These are phyloP conservation scores for Lucifuga dentata DNA, from an alignment of 2,113 vertebrate genomes.

Conservation along the genomic window DNA sequence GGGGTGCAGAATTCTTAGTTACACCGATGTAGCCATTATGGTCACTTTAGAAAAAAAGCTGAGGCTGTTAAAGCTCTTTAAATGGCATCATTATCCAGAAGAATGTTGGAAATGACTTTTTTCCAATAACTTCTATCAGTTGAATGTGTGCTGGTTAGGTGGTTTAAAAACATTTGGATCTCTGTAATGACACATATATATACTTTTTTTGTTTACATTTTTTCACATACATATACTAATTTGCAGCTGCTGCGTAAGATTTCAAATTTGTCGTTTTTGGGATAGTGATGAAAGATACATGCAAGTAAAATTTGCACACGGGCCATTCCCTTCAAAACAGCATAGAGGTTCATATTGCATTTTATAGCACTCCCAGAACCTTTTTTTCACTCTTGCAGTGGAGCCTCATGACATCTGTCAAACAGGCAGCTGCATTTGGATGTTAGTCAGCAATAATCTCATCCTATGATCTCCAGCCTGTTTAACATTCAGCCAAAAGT, in stretches of 20 bases:
- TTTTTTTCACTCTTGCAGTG: not conserved
- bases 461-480: slow-evolving; percentile 20
- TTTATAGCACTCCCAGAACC: slow-evolving; percentile 15
- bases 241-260: not conserved
- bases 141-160: not conserved
- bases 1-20: slow-evolving; percentile 26
- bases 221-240: not conserved
- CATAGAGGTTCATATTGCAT: not conserved
- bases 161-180: too few relatives aligned
- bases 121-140: slow-evolving; percentile 18
- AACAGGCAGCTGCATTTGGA: slow-evolving; percentile 39
- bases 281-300: too few relatives aligned
- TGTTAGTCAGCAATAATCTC: slow-evolving; percentile 46
- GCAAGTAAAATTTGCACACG: not conserved
- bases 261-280: too few relatives aligned
- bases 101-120: slow-evolving; percentile 34
- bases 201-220: too few relatives aligned
- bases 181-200: not conserved
- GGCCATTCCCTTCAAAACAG: not conserved
- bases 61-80: slow-evolving; percentile 56
- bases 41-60: slow-evolving; percentile 55
- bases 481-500: slow-evolving; percentile 44
- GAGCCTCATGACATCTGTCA: slow-evolving; percentile 55
- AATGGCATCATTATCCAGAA: slow-evolving; percentile 56
- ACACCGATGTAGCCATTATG: slow-evolving; percentile 49